Percentiles rank a stretch among this genome's conserved stretches.
phyloP scores from a whole-genome alignment of 2,797 vertebrate species.

The Hippocampus kuda region DNA sequence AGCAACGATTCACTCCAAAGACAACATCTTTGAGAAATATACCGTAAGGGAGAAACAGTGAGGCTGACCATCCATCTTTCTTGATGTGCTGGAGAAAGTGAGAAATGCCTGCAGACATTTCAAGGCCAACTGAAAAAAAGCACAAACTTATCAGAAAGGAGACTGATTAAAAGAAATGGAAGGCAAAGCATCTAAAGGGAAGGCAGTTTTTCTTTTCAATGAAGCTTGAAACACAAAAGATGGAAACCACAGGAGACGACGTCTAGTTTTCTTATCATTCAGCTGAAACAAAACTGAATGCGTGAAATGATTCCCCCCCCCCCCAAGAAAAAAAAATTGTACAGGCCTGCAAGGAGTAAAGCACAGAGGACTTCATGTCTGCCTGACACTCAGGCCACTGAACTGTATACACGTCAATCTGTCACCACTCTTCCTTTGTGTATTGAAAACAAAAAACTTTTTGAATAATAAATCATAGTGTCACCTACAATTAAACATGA shows the following conservation, averaged over 20 bases:
- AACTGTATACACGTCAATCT: not conserved
- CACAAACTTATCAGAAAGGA: too few species aligned
- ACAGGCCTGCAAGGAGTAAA: not conserved
- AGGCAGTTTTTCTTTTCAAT: not conserved
- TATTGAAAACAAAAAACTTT: not conserved
- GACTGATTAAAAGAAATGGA: too few species aligned
- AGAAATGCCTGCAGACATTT: not conserved
- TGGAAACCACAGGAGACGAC: not conserved
- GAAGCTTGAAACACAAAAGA: not conserved
- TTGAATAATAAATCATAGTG: too few species aligned
- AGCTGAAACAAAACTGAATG: not conserved
- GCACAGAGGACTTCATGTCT: not conserved
- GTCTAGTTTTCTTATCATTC: not conserved
- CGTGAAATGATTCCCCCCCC: not conserved
- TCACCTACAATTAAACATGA: too few species aligned
- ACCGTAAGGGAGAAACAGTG: too few species aligned
- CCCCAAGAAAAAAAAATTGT: not conserved
- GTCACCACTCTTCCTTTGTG: not conserved
- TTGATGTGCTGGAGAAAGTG: not conserved
- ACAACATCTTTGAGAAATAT: too few species aligned
- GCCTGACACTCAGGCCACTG: constrained; percentile 1
- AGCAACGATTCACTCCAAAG: too few species aligned
- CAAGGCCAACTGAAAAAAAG: too few species aligned
- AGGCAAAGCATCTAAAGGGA: too few species aligned
- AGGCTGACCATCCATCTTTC: too few species aligned